Base-by-base conservation (phyloP, 1,140 invertebrate genomes). In the Catajapyx aquilonaris region DNA sequence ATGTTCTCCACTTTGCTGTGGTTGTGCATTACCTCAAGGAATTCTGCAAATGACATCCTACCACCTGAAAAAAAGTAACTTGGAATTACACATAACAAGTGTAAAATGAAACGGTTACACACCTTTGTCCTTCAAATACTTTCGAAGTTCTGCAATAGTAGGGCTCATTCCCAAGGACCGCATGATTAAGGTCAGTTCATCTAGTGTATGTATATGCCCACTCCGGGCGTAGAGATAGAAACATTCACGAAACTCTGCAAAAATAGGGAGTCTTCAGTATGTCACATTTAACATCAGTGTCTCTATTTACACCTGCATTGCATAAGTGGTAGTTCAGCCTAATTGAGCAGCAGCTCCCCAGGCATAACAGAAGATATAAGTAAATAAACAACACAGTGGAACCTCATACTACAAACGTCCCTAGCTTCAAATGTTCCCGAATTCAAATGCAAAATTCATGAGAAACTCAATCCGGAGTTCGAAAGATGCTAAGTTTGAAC, bases 21-120 rank as follows among this genome's bases (percentile, higher is more conserved):
- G 42, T 78, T 68, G 55, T 95, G 85, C 81, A 94, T 86, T 2
- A 91, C 77, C 52, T 94, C 88, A 5, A 96, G 56, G 50, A 96
- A 94, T 50, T 91, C 86, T 1, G 88, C 84, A 60, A 96, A 96
- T 2, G 81, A 78, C 72, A 96, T 86, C 56, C 81, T 85, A 3
- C 84, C 84, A 52, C 76, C 81, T 70, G 64, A 22, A 50, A 51
- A 46, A 40, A 41, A 40, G n/a, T 32, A 20, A 41, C 7, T 28
- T 13, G 13, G 7, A 9, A 28, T 28, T 28, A 9, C 13, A 7
- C 23, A 28, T 28, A 13, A 13, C 13, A 7, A 28, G 23, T 9
- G 13, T 9, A 28, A 28, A 28, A 7, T 28, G 7, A 28, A 28
- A 13, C 23, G 13, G 7, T 28, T 7, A 13, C 23, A 28, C 45